Percentiles rank a stretch among this genome's conserved stretches.
phyloP scores from a whole-genome alignment of 2,113 vertebrate species.

The Nibea coibor region DNA sequence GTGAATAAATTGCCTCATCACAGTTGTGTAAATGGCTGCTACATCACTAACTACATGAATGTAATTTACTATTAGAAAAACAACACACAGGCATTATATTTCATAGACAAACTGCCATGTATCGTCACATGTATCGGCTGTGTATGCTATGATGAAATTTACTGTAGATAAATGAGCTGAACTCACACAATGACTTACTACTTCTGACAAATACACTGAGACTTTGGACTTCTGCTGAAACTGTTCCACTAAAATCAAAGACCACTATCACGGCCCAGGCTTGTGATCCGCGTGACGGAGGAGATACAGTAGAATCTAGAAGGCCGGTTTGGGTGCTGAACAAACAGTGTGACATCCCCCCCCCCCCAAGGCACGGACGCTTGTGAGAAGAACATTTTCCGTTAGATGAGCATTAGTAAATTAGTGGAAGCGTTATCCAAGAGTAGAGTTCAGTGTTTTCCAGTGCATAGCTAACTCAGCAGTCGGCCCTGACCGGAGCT shows the following conservation, averaged over 20 bases:
- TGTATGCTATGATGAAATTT: too few relatives aligned
- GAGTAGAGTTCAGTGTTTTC: conserved; percentile 58
- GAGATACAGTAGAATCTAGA: background rate
- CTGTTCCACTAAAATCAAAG: background rate
- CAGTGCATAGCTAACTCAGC: conserved; percentile 73
- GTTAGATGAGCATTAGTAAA: conserved; percentile 66
- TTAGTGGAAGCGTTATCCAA: conserved; percentile 55
- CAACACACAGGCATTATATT: background rate
- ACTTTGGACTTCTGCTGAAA: background rate
- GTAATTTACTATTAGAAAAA: background rate
- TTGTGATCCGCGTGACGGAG: background rate
- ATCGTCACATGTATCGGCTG: background rate
- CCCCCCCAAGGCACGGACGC: conserved; percentile 11
- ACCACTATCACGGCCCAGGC: background rate
- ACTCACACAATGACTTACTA: too few relatives aligned
- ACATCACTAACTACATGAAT: background rate
- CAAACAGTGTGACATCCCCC: conserved; percentile 28
- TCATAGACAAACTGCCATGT: background rate
- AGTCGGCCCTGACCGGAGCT: conserved; percentile 58
- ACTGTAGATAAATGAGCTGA: too few relatives aligned
- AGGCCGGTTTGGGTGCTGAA: conserved; percentile 14
- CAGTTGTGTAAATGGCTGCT: background rate
- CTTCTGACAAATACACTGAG: background rate
- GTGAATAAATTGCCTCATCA: background rate
- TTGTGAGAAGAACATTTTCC: conserved; percentile 47